Conservation (phyloP, 2,888 invertebrate genomes). For the Belgica antarctica region DNA sequence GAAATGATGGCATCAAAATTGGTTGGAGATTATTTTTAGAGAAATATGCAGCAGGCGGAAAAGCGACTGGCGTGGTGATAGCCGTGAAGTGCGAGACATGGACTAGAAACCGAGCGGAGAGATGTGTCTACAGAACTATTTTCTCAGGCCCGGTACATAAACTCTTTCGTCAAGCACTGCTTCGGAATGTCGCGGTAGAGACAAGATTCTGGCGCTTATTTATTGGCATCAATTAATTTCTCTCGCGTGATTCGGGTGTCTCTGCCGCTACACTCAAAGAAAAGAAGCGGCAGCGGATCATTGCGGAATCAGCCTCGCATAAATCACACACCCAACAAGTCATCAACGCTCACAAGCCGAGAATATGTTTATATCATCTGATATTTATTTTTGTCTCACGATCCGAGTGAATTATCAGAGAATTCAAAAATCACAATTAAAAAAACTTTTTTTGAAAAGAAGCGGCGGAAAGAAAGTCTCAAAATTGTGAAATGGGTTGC, state of each 20-base stretch:
- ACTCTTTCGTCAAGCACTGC: not conserved
- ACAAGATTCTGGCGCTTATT: not conserved
- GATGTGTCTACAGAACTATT: not conserved
- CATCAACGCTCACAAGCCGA: too few species aligned
- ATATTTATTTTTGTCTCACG: not conserved
- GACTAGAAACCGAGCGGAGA: constrained; percentile 20
- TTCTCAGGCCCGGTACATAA: too few species aligned
- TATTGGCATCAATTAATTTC: not conserved
- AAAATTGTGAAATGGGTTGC: too few species aligned
- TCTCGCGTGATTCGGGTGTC: not conserved
- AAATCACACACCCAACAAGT: constrained; percentile 41
- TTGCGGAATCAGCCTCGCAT: constrained; percentile 22
- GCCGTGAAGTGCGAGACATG: constrained; percentile 35
- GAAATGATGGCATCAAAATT: not conserved
- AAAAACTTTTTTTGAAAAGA: too few species aligned
- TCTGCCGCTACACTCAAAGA: not conserved
- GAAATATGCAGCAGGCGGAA: constrained; percentile 39
- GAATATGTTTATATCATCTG: too few species aligned
- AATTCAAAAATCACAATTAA: too few species aligned
- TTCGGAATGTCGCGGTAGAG: not conserved
- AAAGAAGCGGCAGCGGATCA: too few species aligned
- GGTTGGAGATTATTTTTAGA: constrained; percentile 32
- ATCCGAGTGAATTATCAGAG: too few species aligned
- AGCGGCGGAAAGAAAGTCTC: too few species aligned
- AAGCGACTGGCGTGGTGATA: constrained; percentile 33